Evolutionary conservation across 2,113 vertebrate genomes (phyloP).

Genomic region (Gadus macrocephalus): DNA sequence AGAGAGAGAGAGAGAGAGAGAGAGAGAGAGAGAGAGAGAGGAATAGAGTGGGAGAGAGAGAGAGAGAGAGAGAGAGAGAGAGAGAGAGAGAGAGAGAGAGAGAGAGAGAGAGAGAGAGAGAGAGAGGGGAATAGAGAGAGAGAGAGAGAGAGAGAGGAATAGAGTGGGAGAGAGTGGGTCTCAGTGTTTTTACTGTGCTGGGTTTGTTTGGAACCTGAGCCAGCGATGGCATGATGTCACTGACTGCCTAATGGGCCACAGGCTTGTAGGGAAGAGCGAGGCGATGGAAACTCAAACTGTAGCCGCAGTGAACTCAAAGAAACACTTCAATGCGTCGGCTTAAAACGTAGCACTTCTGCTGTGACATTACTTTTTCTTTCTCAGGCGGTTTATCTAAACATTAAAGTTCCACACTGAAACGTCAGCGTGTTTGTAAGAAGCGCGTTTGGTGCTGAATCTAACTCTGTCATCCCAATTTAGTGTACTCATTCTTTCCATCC

Average conservation of each 20-base stretch:
- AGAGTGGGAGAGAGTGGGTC: slow-evolving; percentile 6
- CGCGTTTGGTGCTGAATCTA: too few species aligned
- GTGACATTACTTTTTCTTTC: too few species aligned
- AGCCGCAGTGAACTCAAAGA: too few species aligned
- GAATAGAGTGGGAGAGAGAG: too few species aligned
- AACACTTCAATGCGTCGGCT: background rate
- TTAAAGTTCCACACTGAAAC: too few species aligned
- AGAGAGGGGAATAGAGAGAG: slow-evolving; percentile 3
- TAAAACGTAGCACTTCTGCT: too few species aligned
- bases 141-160: background rate
- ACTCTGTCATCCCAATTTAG: too few species aligned
- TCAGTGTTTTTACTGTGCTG: slow-evolving; percentile 1
- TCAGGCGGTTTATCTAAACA: too few species aligned
- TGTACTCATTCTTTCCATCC: background rate
- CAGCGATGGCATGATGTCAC: slow-evolving; percentile 44
- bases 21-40: too few species aligned
- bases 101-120: background rate
- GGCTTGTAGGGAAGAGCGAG: slow-evolving; percentile 31
- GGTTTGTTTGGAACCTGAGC: slow-evolving; percentile 33
- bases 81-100: background rate
- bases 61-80: too few species aligned
- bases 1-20: too few species aligned
- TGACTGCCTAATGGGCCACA: slow-evolving; percentile 44
- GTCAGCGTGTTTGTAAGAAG: background rate
- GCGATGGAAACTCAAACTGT: slow-evolving; percentile 51